Base-by-base conservation (phyloP, 92 coral and sea anemone species). In the Pocillopora grandis region DNA sequence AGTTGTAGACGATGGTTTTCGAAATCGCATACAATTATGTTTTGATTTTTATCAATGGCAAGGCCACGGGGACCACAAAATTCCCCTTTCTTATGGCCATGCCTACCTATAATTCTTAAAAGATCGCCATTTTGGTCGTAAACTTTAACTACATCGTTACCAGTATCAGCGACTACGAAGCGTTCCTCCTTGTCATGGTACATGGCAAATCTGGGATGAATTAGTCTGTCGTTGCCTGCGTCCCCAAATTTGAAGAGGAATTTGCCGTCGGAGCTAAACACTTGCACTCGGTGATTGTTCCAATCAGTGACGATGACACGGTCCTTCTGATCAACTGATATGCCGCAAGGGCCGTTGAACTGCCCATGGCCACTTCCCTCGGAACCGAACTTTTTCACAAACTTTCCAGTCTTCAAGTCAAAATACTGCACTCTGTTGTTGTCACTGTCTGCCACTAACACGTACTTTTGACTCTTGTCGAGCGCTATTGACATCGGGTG, bases 401-500 rank as follows among this genome's bases (percentile, higher is more conserved):
- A 92, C 80, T 91, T 94, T 85, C 98, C 98, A 36, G 93, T 85
- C 84, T 90, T 94, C 76, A 80, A 86, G 88, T 92, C 93, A 83
- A 92, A 91, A 68, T 92, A 94, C 90, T 94, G 98, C 21, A 92
- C 87, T 42, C 98, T 90, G 86, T 94, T 94, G 78, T 94, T 94
- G 73, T 94, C 98, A 60, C 98, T 94, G 89, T 94, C 98, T 19
- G 98, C 86, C 5, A 90, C 92, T 2, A 89, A 86, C 58, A 94
- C 72, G 76, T 79, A 64, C 72, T 65, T 82, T 71, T 92, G 93
- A 11, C 92, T 85, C 66, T 85, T 90, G 86, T 94, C 93, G 76
- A 94, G 90, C 20, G 95, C 93, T 73, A 94, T 90, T 12, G 98
- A 79, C 98, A 94, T 94, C 31, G 98, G 98, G 86, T 94, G 98